A percentile compares a stretch with the other conserved stretches of the same genome.
Conservation (phyloP, 2,888 invertebrate genomes). For the Boloria selene region DNA sequence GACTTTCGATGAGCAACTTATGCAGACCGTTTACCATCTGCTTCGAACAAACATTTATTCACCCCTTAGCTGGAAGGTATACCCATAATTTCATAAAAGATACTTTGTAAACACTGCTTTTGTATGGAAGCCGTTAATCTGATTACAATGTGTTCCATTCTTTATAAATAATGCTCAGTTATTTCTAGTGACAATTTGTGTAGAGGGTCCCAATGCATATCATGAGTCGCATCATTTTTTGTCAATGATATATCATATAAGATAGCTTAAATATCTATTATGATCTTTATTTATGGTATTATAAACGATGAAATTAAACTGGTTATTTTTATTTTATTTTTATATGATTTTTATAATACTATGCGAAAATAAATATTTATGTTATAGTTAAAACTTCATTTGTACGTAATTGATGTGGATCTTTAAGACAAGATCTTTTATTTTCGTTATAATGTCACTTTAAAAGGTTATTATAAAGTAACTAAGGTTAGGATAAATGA, state of each 20-base stretch:
- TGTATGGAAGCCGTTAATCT: conserved; percentile 49
- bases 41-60: conserved; percentile 21
- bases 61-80: conserved; percentile 29
- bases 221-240: neutral
- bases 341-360: too few relatives aligned
- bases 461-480: too few relatives aligned
- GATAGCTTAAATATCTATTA: neutral
- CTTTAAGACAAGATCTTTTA: too few relatives aligned
- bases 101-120: conserved; percentile 45
- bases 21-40: conserved; percentile 19
- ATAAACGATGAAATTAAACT: too few relatives aligned
- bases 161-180: conserved; percentile 10
- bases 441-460: too few relatives aligned
- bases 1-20: conserved; percentile 2
- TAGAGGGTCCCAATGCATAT: conserved; percentile 14
- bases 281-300: conserved; percentile 1
- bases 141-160: conserved; percentile 48
- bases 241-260: neutral
- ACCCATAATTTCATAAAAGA: conserved; percentile 46
- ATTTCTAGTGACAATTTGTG: conserved; percentile 14
- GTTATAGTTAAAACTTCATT: too few relatives aligned
- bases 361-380: too few relatives aligned
- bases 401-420: too few relatives aligned
- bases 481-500: too few relatives aligned
- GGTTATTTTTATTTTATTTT: too few relatives aligned